Evolutionary conservation across 92 coral and sea anemone genomes (phyloP).

Genomic region (Muricea muricata): DNA sequence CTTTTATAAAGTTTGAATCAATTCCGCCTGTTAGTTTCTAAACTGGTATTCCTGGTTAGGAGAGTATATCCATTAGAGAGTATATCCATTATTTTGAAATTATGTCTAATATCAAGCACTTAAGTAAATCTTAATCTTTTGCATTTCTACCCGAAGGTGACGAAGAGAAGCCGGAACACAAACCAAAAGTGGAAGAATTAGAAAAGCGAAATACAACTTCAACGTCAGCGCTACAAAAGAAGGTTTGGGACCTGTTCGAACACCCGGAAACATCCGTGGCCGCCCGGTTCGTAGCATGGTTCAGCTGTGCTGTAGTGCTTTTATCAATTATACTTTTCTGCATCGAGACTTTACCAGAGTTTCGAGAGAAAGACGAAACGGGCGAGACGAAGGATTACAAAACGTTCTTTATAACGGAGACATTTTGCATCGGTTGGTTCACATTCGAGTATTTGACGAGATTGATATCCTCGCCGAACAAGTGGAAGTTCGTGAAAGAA

Average conservation of each 20-base stretch:
- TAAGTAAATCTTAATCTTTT: too few relatives aligned
- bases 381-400: conserved; percentile 55
- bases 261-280: conserved; percentile 87
- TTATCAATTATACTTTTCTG: conserved; percentile 91
- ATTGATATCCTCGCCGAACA: conserved; percentile 80
- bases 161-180: conserved; percentile 11
- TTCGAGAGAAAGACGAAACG: conserved; percentile 56
- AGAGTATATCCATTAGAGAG: too few relatives aligned
- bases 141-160: too few relatives aligned
- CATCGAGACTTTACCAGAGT: conserved; percentile 92
- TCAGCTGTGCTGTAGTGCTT: conserved; percentile 78
- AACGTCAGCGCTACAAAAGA: conserved; percentile 52
- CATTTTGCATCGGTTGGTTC: conserved; percentile 94
- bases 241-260: conserved; percentile 86
- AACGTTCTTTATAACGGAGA: conserved; percentile 79
- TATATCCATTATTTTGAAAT: too few relatives aligned
- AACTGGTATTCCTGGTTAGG: too few relatives aligned
- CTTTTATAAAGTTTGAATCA: too few relatives aligned
- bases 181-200: conserved; percentile 29
- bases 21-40: too few relatives aligned
- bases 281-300: conserved; percentile 84
- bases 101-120: too few relatives aligned
- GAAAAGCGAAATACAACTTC: conserved; percentile 42
- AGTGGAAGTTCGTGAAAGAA: conserved; percentile 86
- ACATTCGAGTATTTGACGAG: conserved; percentile 85